Evolutionary conservation across 2,797 vertebrate species (phyloP).

Genomic region (Amazona ochrocephala): DNA sequence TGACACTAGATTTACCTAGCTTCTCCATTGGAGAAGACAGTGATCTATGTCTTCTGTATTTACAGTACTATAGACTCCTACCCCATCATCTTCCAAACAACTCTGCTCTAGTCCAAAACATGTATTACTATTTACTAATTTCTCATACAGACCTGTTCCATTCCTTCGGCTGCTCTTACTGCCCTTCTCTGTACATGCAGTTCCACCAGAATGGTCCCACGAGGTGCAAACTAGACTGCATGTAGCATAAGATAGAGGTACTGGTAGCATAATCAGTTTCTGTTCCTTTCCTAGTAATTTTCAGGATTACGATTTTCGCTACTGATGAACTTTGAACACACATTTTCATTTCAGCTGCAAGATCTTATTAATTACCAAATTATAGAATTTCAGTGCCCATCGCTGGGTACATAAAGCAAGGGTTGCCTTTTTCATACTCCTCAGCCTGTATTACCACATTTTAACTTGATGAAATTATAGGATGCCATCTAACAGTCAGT

Average conservation of each 20-base stretch:
- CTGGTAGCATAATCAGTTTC: neutral
- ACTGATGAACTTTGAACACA: neutral
- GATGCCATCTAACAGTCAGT: neutral
- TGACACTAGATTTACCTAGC: neutral
- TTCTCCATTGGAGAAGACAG: neutral
- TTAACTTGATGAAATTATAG: neutral
- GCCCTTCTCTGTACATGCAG: neutral
- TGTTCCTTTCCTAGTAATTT: neutral
- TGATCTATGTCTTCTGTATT: neutral
- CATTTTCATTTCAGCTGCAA: neutral
- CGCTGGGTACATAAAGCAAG: neutral
- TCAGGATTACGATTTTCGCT: neutral
- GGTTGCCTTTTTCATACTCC: neutral
- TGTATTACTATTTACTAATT: neutral
- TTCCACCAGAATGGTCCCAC: neutral
- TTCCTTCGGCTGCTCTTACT: neutral
- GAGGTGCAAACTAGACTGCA: neutral
- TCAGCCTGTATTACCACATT: neutral
- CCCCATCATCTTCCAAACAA: neutral
- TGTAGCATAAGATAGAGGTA: accelerated
- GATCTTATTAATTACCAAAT: neutral
- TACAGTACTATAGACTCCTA: neutral
- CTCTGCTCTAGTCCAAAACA: neutral
- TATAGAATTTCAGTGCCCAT: neutral
- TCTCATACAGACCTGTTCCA: neutral